Conservation (phyloP, 2,888 invertebrate species). For the Caradrina clavipalpis region DNA sequence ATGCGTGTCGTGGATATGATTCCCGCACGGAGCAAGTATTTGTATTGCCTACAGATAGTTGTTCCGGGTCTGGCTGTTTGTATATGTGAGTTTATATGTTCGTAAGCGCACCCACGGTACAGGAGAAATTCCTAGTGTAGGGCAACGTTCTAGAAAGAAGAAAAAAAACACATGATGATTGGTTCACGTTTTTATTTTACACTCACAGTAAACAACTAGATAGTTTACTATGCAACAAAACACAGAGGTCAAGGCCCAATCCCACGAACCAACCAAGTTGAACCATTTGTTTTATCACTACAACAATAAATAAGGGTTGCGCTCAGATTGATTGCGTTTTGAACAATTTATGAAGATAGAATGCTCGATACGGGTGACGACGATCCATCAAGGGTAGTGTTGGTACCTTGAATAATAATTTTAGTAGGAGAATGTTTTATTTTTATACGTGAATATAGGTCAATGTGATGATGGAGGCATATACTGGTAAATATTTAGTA, state of each 20-base stretch:
- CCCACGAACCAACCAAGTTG: constrained; percentile 18
- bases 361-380: constrained; percentile 45
- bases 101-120: no score
- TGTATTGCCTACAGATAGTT: no score
- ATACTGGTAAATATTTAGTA: neutral
- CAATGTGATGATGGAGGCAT: neutral
- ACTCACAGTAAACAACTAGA: neutral
- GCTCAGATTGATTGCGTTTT: constrained; percentile 63
- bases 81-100: no score
- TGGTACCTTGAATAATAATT: constrained; percentile 56
- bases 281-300: constrained; percentile 59
- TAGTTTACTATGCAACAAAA: no score
- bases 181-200: no score
- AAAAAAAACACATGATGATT: no score
- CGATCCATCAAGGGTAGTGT: constrained; percentile 50
- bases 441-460: constrained; percentile 29
- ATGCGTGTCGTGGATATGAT: no score
- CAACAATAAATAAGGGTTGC: constrained; percentile 59
- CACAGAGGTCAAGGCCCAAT: constrained; percentile 29
- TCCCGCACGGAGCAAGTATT: no score
- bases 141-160: no score
- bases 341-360: constrained; percentile 69
- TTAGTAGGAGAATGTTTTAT: constrained; percentile 35
- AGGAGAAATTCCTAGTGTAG: no score
- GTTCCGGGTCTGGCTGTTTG: no score